phyloP scores from a whole-genome alignment of 1,140 invertebrate species.

The Sitobion miscanthi region DNA sequence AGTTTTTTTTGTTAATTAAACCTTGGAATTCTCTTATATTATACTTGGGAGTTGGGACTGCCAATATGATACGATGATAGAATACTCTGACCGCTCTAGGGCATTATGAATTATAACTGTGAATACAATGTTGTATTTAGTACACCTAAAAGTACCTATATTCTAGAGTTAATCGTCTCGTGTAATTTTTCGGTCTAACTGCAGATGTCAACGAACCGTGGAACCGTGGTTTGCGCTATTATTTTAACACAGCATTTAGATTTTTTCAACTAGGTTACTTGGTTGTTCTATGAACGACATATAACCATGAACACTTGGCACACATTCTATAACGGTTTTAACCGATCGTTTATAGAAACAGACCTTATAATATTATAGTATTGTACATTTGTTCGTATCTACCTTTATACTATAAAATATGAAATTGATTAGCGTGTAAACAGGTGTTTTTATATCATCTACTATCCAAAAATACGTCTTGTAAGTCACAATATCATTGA shows the following conservation, averaged over 20 bases:
- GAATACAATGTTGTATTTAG: neutral
- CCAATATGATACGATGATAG: neutral
- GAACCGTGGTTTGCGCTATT: neutral
- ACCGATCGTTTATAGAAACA: neutral
- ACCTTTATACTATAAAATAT: neutral
- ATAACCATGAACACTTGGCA: no score
- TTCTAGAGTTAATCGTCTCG: neutral
- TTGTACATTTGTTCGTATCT: neutral
- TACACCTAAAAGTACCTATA: neutral
- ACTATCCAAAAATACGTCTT: neutral
- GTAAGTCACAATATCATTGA: neutral
- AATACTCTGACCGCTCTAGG: neutral
- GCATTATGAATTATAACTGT: constrained; percentile 2
- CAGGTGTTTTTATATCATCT: neutral
- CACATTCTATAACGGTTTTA: neutral
- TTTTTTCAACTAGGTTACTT: constrained; percentile 36
- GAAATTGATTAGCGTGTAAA: neutral
- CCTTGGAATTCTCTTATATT: neutral
- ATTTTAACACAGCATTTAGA: neutral
- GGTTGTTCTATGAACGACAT: neutral
- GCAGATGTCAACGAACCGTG: constrained; percentile 31
- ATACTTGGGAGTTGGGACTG: no score
- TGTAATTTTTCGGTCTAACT: constrained; percentile 27
- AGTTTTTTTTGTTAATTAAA: neutral
- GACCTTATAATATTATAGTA: neutral